Evolutionary conservation across 2,113 vertebrate genomes (phyloP).

Genomic region (Pontoporia blainvillei): DNA sequence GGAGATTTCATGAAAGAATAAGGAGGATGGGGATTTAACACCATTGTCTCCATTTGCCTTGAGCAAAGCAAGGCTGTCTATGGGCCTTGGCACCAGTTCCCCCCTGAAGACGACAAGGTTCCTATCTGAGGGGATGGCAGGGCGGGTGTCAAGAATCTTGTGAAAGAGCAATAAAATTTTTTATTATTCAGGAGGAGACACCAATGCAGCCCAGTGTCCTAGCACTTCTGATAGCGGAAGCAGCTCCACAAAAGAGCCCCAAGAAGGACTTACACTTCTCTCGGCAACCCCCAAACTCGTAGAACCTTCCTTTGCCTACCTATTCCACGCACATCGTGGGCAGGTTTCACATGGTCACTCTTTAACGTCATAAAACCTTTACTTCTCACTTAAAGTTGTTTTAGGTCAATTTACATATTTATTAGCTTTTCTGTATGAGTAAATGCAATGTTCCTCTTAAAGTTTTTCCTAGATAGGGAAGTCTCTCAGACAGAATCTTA

Average conservation of each 20-base stretch:
- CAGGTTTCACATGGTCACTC: not conserved
- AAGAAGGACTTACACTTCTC: not conserved
- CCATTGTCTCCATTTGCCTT: not conserved
- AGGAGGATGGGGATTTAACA: not conserved
- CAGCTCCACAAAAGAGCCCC: not conserved
- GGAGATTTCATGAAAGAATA: not conserved
- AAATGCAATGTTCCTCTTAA: not conserved
- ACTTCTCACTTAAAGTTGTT: not conserved
- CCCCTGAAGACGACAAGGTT: not conserved
- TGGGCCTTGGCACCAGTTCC: not conserved
- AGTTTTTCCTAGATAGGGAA: not conserved
- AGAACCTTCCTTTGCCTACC: not conserved
- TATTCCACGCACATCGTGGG: not conserved
- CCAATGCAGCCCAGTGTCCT: not conserved
- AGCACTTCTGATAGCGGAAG: not conserved
- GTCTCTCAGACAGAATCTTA: not conserved
- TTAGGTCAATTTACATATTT: not conserved
- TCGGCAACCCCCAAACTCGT: not conserved
- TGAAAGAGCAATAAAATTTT: not conserved
- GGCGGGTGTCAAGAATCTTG: not conserved
- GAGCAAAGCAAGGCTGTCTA: not conserved
- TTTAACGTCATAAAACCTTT: not conserved
- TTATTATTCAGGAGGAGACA: not conserved
- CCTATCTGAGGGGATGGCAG: not conserved
- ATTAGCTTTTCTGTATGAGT: not conserved